These are phyloP conservation scores for Operophtera brumata DNA, from an alignment of 2,888 invertebrate genomes.

Conservation along the genomic window DNA sequence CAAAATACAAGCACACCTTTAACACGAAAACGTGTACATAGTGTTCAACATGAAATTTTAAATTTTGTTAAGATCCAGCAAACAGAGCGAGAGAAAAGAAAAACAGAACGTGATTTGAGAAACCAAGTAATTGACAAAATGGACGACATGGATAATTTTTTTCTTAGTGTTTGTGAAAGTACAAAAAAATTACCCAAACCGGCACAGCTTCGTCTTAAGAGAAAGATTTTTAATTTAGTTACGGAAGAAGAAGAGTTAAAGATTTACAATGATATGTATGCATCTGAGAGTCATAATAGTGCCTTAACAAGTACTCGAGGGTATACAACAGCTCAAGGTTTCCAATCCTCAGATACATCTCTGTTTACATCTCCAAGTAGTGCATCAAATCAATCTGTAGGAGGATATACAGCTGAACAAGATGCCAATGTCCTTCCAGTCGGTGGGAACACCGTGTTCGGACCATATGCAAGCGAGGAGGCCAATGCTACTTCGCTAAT, in stretches of 20 bases:
- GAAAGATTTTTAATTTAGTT: conserved; percentile 22
- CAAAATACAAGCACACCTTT: conserved; percentile 24
- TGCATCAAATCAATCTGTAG: no score
- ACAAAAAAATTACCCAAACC: conserved; percentile 14
- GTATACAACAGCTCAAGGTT: conserved; percentile 23
- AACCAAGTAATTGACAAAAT: conserved; percentile 21
- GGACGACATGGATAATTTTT: conserved; percentile 14
- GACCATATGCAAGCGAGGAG: no score
- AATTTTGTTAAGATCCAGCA: conserved; percentile 16
- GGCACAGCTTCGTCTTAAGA: conserved; percentile 16
- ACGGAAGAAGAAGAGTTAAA: conserved; percentile 20
- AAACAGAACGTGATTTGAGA: conserved; percentile 22
- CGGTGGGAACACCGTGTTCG: no score
- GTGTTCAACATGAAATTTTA: conserved; percentile 15
- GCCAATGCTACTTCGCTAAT: no score
- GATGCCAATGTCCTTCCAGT: no score
- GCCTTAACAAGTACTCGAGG: conserved; percentile 21
- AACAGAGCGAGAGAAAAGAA: conserved; percentile 20
- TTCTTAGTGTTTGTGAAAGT: conserved; percentile 10
- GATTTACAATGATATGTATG: conserved; percentile 21
- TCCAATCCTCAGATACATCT: conserved; percentile 11
- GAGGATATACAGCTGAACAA: no score
- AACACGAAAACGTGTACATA: conserved; percentile 20
- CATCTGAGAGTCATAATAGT: conserved; percentile 21
- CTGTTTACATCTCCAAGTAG: conserved; percentile 12